Conservation (phyloP, 23 tunicate species). For the Halocynthia roretzi region DNA sequence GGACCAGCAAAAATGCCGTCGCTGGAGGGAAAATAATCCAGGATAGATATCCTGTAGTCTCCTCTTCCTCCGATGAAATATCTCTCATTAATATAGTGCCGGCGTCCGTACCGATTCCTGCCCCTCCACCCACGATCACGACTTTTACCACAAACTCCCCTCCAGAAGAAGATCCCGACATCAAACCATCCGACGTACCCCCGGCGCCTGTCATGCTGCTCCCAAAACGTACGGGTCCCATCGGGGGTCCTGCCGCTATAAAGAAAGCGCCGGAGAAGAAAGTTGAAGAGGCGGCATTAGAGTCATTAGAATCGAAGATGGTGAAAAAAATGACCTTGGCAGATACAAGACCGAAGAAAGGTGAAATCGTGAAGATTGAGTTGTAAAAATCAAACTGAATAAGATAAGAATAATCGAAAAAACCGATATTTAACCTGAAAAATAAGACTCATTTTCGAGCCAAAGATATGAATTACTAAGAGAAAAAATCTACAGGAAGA, state of each 20-base stretch:
- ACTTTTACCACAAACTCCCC: not conserved
- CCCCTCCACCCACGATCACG: not conserved
- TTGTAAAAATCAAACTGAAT: not conserved
- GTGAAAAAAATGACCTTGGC: conserved; percentile 84
- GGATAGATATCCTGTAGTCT: not conserved
- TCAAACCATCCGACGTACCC: not conserved
- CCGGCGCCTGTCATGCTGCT: not conserved
- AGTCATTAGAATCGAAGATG: not conserved
- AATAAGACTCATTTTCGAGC: too few species aligned
- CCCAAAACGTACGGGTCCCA: conserved; percentile 1
- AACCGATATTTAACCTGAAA: too few species aligned
- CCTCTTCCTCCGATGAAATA: too few species aligned
- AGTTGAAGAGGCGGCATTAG: conserved; percentile 6
- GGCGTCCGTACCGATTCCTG: not conserved
- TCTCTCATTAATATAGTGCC: not conserved
- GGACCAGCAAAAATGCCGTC: conserved; percentile 21
- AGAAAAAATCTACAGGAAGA: too few species aligned
- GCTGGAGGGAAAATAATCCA: not conserved
- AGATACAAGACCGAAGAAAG: conserved; percentile 84
- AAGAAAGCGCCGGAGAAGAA: conserved; percentile 13
- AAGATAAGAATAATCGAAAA: too few species aligned
- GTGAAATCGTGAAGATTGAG: conserved; percentile 61
- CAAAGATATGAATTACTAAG: too few species aligned
- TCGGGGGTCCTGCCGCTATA: conserved; percentile 4
- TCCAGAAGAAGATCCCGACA: not conserved